Evolutionary conservation across 2,797 vertebrate species (phyloP), one percentile per base, ranked within the genome.

Genomic region (Rousettus madagascariensis): DNA sequence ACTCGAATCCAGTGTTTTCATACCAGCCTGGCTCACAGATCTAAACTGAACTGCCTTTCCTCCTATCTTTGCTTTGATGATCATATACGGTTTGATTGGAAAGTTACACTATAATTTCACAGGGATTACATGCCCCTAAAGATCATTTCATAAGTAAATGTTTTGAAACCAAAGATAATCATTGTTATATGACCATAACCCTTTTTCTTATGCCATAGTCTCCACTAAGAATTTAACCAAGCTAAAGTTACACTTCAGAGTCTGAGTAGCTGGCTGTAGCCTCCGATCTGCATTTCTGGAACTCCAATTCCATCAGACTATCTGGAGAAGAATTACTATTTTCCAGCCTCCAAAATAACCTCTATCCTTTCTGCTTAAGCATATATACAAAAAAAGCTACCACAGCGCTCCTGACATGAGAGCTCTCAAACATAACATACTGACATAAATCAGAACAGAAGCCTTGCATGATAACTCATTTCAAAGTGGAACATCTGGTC

Each of bases 91-190:
- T 96, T 90, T 92, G 95, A 97, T 86, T 96, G 97, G 96, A 97
- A 95, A 95, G 94, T 95, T 95, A 92, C 90, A 97, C 96, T 97
- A 63, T 97, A 97, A 97, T 97, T 97, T 97, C 94, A 97, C 85
- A 96, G 95, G 92, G 95, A 97, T 96, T 97, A 95, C 74, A 97
- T 89, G 96, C 68, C 72, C 82, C 78, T 95, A 90, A 95, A 94
- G 92, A 91, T 97, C 85, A 79, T 97, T 91, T 96, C 95, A 86
- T 97, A 96, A 97, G 97, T 96, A 97, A 97, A 97, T 88, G 92
- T 97, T 97, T 95, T 95, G 90, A 97, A 97, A 97, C 96, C 97
- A 96, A 96, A 96, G 95, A 96, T 97, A 97, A 97, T 97, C 95
- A 97, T 95, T 97, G 94, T 97, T 96, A 63, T 96, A 89, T 3